These are phyloP conservation scores for Tipula vernalis DNA, from an alignment of 2,888 invertebrate species.

Conservation along the genomic window DNA sequence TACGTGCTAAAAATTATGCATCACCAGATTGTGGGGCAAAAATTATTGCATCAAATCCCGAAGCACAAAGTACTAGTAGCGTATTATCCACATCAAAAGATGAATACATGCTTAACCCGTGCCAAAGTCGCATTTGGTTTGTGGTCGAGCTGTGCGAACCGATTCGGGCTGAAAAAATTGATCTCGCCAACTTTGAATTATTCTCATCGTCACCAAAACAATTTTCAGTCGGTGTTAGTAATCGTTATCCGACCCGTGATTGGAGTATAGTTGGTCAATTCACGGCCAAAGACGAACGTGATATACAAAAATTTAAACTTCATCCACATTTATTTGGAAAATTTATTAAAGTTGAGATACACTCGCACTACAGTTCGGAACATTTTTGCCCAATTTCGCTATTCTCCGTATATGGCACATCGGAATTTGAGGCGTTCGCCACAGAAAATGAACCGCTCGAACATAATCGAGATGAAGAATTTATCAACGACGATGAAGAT, in stretches of 20 bases:
- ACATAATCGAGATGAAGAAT: constrained; percentile 43
- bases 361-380: constrained; percentile 90
- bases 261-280: constrained; percentile 86
- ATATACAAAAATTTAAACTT: constrained; percentile 73
- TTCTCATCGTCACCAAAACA: constrained; percentile 95
- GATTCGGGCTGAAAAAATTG: constrained; percentile 87
- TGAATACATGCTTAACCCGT: constrained; percentile 96
- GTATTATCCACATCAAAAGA: constrained; percentile 83
- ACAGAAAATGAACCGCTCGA: constrained; percentile 61
- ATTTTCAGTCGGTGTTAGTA: constrained; percentile 76
- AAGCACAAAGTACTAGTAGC: constrained; percentile 75
- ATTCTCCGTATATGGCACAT: constrained; percentile 86
- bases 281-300: constrained; percentile 73
- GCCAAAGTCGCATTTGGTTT: constrained; percentile 87
- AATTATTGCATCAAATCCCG: constrained; percentile 82
- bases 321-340: constrained; percentile 75
- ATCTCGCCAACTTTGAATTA: constrained; percentile 93
- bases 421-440: constrained; percentile 80
- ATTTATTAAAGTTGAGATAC: constrained; percentile 80
- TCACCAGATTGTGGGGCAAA: constrained; percentile 96
- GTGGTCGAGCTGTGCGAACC: constrained; percentile 96
- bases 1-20: constrained; percentile 87
- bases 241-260: constrained; percentile 80
- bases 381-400: constrained; percentile 97
- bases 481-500: constrained; percentile 46